Evolutionary conservation across 2,113 vertebrate genomes (phyloP), one percentile per base, ranked within the genome.

Genomic region (Ptychochromis oligacanthus): DNA sequence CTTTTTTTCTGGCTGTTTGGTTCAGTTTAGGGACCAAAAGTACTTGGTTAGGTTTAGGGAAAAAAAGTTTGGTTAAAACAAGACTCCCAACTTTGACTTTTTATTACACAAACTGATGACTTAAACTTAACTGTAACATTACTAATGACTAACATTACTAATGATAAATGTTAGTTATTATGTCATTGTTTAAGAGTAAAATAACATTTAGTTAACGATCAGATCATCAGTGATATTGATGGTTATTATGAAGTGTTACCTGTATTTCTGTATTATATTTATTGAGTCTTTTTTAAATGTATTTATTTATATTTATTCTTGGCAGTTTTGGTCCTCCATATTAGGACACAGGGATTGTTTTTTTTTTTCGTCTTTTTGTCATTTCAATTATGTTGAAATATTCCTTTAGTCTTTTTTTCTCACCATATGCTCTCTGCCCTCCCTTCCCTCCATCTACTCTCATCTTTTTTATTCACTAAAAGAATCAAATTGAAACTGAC

Each of bases 311-410:
- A 13, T 72, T 46, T n/a, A 49, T 31, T 54, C 4, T 52, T 54
- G 46, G 46, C 67, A 52, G 6, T 72, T 72, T 72, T 7, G 26
- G 67, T 54, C 46, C 17, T 72, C 67, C 46, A 8, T 54, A n/a
- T 14, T 0, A 0, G 46, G 20, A 26, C 26, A 1, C 24, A 72
- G 26, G 52, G 18, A 72, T 49, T 2, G 11, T 22, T 31, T 10
- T 31, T 22, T 31, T 10, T 31, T 31, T n/a, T 14, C 26, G 38
- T 4, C 12, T 26, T 70, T 72, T 31, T 72, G 17, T 4, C 26
- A 52, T 52, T 40, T 43, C 9, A 52, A 31, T n/a, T 31, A 54
- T 52, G 11, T n/a, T 72, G 46, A 56, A 40, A 9, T 20, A 14
- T 55, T 38, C 46, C 26, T 52, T 18, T 43, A 34, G 38, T 17